phyloP scores from a whole-genome alignment of 2,113 vertebrate genomes.

The Siniperca knerii region DNA sequence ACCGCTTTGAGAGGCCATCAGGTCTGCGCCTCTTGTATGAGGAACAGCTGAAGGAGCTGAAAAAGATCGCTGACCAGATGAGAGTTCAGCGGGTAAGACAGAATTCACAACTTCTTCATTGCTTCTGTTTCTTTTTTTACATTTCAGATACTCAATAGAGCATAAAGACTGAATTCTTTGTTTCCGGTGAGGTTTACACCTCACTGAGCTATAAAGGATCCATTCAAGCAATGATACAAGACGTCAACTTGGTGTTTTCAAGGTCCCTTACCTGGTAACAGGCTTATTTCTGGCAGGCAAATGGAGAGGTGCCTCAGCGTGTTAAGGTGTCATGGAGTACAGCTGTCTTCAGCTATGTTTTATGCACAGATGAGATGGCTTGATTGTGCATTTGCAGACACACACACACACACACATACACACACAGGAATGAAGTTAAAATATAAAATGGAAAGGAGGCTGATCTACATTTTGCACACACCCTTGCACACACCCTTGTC shows the following conservation, averaged over 20 bases:
- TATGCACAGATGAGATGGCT: slow-evolving; percentile 65
- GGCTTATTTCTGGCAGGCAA: slow-evolving; percentile 71
- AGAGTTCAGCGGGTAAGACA: slow-evolving; percentile 76
- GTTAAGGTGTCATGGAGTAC: slow-evolving; percentile 63
- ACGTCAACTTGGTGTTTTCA: slow-evolving; percentile 79
- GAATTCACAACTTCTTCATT: slow-evolving; percentile 1
- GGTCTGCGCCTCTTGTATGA: slow-evolving; percentile 79
- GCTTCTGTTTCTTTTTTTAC: background rate
- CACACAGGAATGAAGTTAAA: slow-evolving; percentile 3
- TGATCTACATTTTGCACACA: slow-evolving; percentile 58
- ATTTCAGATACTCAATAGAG: slow-evolving; percentile 31
- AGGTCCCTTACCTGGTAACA: slow-evolving; percentile 76
- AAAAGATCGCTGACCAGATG: slow-evolving; percentile 81
- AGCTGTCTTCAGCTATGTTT: slow-evolving; percentile 63
- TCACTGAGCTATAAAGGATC: slow-evolving; percentile 54
- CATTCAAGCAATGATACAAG: slow-evolving; percentile 62
- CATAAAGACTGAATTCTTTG: slow-evolving; percentile 35
- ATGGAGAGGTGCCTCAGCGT: slow-evolving; percentile 54
- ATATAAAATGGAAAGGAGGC: slow-evolving; percentile 40
- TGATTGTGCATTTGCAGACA: slow-evolving; percentile 35
- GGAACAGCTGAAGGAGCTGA: slow-evolving; percentile 81
- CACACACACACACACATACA: slow-evolving; percentile 26
- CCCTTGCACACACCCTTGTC: slow-evolving; percentile 46
- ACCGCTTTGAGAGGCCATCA: slow-evolving; percentile 73
- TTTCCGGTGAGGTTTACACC: slow-evolving; percentile 59